Percentiles rank a stretch among this genome's conserved stretches.
Evolutionary conservation across 2,888 invertebrate genomes (phyloP).

Genomic region (Lycophotia porphyrea): DNA sequence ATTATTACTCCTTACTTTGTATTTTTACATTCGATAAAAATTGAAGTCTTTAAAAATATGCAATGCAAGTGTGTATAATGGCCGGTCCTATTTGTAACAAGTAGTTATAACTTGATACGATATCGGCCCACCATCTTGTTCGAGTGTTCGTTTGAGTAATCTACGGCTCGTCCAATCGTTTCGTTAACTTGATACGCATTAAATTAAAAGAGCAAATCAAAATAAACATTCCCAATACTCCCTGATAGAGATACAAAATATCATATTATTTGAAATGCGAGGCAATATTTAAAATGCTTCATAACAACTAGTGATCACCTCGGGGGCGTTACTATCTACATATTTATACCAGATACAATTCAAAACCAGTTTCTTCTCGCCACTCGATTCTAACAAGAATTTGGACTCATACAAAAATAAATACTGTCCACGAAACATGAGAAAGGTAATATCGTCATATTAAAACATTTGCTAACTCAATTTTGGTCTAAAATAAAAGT

Average conservation of each 20-base stretch:
- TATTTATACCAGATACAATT: slow-evolving; percentile 86
- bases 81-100: slow-evolving; percentile 50
- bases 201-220: slow-evolving; percentile 66
- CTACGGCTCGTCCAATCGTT: slow-evolving; percentile 57
- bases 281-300: slow-evolving; percentile 80
- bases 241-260: slow-evolving; percentile 77
- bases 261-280: slow-evolving; percentile 77
- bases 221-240: slow-evolving; percentile 67
- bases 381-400: slow-evolving; percentile 88
- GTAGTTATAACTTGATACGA: slow-evolving; percentile 56
- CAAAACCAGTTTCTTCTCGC: slow-evolving; percentile 85
- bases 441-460: slow-evolving; percentile 84
- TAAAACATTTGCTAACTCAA: slow-evolving; percentile 77
- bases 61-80: slow-evolving; percentile 8
- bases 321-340: slow-evolving; percentile 86
- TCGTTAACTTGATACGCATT: slow-evolving; percentile 65
- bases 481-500: slow-evolving; percentile 76
- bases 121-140: slow-evolving; percentile 55
- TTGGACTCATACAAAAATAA: slow-evolving; percentile 88
- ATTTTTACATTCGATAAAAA: slow-evolving; percentile 29
- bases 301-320: slow-evolving; percentile 82
- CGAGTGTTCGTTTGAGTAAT: slow-evolving; percentile 57
- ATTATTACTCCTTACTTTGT: slow-evolving; percentile 14
- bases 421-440: slow-evolving; percentile 88
- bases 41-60: slow-evolving; percentile 4